Conservation (phyloP, 2,797 vertebrate genomes). For the Leuciscus waleckii region DNA sequence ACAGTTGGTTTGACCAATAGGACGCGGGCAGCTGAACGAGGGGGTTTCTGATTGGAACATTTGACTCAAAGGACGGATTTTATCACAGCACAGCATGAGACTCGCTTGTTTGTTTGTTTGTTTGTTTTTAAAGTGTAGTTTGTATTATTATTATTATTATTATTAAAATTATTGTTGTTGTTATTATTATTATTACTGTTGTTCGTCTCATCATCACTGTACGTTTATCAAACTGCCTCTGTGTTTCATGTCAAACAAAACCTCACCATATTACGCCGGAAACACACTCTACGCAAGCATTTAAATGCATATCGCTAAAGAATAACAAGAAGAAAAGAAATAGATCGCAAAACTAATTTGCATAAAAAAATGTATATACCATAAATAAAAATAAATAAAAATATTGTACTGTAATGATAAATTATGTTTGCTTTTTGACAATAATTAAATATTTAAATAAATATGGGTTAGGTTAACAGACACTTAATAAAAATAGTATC, state of each 20-base stretch:
- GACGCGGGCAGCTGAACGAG: slow-evolving; percentile 44
- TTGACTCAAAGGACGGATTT: slow-evolving; percentile 45
- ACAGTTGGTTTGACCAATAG: slow-evolving; percentile 37
- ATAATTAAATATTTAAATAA: neutral
- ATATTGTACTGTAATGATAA: neutral
- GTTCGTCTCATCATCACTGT: slow-evolving; percentile 15
- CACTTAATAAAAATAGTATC: neutral
- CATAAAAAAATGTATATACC: neutral
- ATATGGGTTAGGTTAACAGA: neutral
- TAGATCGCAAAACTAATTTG: neutral
- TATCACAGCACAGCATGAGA: slow-evolving; percentile 67
- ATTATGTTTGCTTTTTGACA: neutral
- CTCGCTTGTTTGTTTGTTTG: slow-evolving; percentile 40
- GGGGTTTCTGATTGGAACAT: slow-evolving; percentile 42
- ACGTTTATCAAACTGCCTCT: slow-evolving; percentile 4
- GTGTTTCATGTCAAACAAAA: neutral
- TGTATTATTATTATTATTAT: slow-evolving; percentile 50
- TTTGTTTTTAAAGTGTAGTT: slow-evolving; percentile 46
- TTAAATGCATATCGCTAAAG: neutral
- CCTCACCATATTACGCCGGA: neutral
- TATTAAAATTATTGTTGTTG: slow-evolving; percentile 48
- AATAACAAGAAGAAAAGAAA: neutral
- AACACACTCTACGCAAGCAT: slow-evolving; percentile 5
- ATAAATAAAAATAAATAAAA: neutral
- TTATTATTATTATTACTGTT: slow-evolving; percentile 52